A percentile compares a stretch with the other conserved stretches of the same genome.
phyloP scores from a whole-genome alignment of 2,797 vertebrate species.

The Sus cebifrons region DNA sequence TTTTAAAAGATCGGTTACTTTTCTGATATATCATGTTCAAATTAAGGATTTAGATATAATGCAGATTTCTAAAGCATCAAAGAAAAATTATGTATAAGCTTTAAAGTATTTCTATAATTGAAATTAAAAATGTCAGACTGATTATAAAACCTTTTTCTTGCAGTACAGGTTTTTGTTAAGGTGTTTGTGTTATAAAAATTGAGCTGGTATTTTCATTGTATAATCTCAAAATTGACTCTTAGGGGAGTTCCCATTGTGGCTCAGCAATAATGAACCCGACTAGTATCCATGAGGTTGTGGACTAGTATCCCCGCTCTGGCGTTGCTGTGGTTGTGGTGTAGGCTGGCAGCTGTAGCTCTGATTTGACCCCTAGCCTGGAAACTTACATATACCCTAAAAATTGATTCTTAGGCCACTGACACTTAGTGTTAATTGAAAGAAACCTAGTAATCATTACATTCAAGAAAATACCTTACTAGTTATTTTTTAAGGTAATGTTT shows the following conservation, averaged over 20 bases:
- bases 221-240: conserved; percentile 49
- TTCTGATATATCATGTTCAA: conserved; percentile 39
- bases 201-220: conserved; percentile 45
- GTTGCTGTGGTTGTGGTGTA: too few species aligned
- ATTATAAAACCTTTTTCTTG: background rate
- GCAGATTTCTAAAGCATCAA: conserved; percentile 15
- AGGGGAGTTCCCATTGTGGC: too few species aligned
- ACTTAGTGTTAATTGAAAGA: conserved; percentile 30
- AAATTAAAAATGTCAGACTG: conserved; percentile 4
- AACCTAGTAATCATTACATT: background rate
- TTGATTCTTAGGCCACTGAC: conserved; percentile 18
- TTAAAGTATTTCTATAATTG: conserved; percentile 42
- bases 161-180: conserved; percentile 28
- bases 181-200: conserved; percentile 35
- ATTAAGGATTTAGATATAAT: conserved; percentile 38
- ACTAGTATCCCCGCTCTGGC: too few species aligned
- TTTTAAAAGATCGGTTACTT: background rate
- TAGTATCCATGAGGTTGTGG: too few species aligned
- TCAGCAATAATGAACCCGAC: too few species aligned
- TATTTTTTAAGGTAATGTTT: conserved; percentile 36
- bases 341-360: too few species aligned
- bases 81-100: conserved; percentile 54
- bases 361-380: too few species aligned
- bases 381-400: background rate
- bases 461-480: background rate